Percentiles rank a stretch among this genome's conserved stretches.
phyloP scores from a whole-genome alignment of 2,113 vertebrate species.

The Ochotona curzoniae region DNA sequence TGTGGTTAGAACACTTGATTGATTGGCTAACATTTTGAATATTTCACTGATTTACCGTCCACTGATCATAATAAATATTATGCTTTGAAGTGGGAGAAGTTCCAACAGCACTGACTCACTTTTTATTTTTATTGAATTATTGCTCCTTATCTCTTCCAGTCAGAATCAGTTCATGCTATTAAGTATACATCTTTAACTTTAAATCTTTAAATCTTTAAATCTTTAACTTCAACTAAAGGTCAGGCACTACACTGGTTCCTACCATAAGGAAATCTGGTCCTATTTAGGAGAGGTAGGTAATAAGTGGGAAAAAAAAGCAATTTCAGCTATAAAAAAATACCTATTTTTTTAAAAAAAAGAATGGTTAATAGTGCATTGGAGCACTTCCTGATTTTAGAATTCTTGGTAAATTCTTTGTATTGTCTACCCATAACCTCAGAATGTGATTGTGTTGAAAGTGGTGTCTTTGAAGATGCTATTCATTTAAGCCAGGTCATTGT shows the following conservation, averaged over 20 bases:
- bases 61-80: slow-evolving; percentile 2
- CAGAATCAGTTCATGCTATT: not conserved
- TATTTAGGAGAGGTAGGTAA: not conserved
- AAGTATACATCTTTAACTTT: not conserved
- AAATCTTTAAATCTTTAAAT: not conserved
- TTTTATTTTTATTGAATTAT: slow-evolving; percentile 50
- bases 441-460: not conserved
- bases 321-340: not conserved
- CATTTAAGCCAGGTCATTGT: not conserved
- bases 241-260: not conserved
- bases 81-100: slow-evolving; percentile 11
- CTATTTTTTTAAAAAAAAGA: slow-evolving; percentile 12
- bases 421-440: not conserved
- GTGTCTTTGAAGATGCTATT: not conserved
- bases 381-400: slow-evolving; percentile 14
- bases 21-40: not conserved
- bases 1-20: not conserved
- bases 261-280: not conserved
- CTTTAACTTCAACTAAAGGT: slow-evolving; percentile 13
- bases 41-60: slow-evolving; percentile 6
- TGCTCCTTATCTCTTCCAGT: not conserved
- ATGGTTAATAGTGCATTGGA: not conserved
- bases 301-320: not conserved
- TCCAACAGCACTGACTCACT: not conserved
- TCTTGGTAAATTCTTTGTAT: slow-evolving; percentile 8